phyloP scores from a whole-genome alignment of 2,888 invertebrate species.

The Euplexia lucipara region DNA sequence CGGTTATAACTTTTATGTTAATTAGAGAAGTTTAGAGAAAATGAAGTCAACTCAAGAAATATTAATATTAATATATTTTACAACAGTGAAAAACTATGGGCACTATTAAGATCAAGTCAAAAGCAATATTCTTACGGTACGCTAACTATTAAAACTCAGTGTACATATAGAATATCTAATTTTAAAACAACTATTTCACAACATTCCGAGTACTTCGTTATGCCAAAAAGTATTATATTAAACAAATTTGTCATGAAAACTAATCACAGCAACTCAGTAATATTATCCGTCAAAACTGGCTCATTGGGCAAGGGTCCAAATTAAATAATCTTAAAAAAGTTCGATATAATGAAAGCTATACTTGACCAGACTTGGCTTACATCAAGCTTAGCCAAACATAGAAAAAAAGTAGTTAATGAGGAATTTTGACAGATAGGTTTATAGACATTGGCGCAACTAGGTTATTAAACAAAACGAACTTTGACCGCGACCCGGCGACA shows the following conservation, averaged over 20 bases:
- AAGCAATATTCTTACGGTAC: conserved; percentile 39
- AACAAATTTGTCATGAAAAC: conserved; percentile 62
- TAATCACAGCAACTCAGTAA: conserved; percentile 57
- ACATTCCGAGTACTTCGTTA: conserved; percentile 66
- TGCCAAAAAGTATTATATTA: conserved; percentile 49
- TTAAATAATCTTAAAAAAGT: conserved; percentile 23
- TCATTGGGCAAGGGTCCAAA: conserved; percentile 25
- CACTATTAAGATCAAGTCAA: conserved; percentile 33
- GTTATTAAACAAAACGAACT: conserved; percentile 36
- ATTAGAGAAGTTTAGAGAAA: background rate
- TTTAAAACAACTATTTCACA: conserved; percentile 69
- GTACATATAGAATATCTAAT: conserved; percentile 62
- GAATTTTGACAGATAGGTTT: conserved; percentile 50
- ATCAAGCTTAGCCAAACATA: conserved; percentile 31
- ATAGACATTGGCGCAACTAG: conserved; percentile 60
- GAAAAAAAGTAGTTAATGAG: conserved; percentile 8
- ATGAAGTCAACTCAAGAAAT: conserved; percentile 4
- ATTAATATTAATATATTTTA: too few species aligned
- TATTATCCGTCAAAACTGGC: conserved; percentile 43
- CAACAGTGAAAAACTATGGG: conserved; percentile 8
- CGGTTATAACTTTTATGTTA: background rate
- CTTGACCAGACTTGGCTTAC: conserved; percentile 40
- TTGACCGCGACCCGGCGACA: conserved; percentile 7
- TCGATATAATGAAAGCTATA: conserved; percentile 26
- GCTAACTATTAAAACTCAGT: conserved; percentile 52